Percentiles rank a stretch among this genome's conserved stretches.
phyloP scores from a whole-genome alignment of 2,888 invertebrate genomes.

The Ptychoptera contaminata region DNA sequence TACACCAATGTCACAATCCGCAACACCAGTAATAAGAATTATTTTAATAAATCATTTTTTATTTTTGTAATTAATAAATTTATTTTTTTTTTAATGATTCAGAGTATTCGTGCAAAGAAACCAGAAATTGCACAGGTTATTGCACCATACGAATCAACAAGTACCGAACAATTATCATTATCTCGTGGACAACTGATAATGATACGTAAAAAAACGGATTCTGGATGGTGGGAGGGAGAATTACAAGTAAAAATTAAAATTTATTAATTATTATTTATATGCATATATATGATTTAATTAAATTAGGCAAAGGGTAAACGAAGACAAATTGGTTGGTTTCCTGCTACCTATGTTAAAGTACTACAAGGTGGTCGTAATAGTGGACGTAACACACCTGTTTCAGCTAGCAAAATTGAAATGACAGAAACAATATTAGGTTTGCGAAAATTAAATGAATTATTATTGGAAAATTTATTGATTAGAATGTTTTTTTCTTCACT shows the following conservation, averaged over 20 bases:
- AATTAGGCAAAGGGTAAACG: conserved; percentile 54
- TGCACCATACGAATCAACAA: conserved; percentile 82
- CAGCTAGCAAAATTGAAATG: conserved; percentile 49
- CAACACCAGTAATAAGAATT: conserved; percentile 26
- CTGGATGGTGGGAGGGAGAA: conserved; percentile 99
- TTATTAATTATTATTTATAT: too few species aligned
- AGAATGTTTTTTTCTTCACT: not conserved
- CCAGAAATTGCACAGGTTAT: conserved; percentile 90
- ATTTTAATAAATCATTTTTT: not conserved
- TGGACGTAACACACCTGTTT: conserved; percentile 57
- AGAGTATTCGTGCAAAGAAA: conserved; percentile 53
- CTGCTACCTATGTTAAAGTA: conserved; percentile 90
- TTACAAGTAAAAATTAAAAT: conserved; percentile 54
- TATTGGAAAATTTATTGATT: not conserved
- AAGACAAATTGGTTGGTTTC: conserved; percentile 96
- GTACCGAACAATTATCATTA: conserved; percentile 79
- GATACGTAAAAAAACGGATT: conserved; percentile 91
- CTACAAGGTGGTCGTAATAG: conserved; percentile 52
- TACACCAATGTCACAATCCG: conserved; percentile 33
- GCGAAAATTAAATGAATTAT: not conserved
- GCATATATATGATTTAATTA: too few species aligned
- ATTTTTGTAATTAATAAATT: not conserved
- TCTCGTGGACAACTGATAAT: conserved; percentile 84
- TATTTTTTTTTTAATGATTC: conserved; percentile 11
- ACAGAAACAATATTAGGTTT: conserved; percentile 30